A percentile compares a stretch with the other conserved stretches of the same genome.
These are phyloP conservation scores for Ptychadena robeensis DNA, from an alignment of 2,797 vertebrate genomes.

Conservation along the genomic window DNA sequence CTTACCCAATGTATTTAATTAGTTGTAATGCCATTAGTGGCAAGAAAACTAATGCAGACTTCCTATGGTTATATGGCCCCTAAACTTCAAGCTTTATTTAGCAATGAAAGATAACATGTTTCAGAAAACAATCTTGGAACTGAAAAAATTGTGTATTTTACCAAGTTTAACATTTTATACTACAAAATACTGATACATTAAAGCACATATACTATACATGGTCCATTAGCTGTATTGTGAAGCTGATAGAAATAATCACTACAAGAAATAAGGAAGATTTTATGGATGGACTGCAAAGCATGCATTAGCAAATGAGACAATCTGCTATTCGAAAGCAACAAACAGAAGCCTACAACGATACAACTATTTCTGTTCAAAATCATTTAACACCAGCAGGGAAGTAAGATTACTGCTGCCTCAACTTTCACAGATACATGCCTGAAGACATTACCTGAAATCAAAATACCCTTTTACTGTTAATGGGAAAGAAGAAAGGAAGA, in stretches of 20 bases:
- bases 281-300: conserved; percentile 18
- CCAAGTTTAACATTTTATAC: background rate
- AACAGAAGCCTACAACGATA: background rate
- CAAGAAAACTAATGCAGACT: background rate
- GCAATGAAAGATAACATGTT: background rate
- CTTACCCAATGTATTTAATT: too few species aligned
- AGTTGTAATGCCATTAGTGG: background rate
- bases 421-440: background rate
- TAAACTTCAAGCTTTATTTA: background rate
- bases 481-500: background rate
- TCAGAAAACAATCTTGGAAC: background rate
- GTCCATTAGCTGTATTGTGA: conserved; percentile 14
- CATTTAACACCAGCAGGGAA: background rate
- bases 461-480: background rate
- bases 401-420: background rate
- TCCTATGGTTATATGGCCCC: too few species aligned
- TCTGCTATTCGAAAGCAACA: conserved; percentile 25
- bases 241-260: conserved; percentile 18
- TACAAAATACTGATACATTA: background rate
- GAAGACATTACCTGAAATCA: background rate
- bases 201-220: background rate
- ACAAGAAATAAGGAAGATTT: conserved; percentile 15
- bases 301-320: conserved; percentile 36
- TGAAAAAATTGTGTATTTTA: too few species aligned
- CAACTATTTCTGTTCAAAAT: conserved; percentile 9